Evolutionary conservation across 2,888 invertebrate genomes (phyloP), one percentile per base, ranked within the genome.

Genomic region (Proisotoma minuta): DNA sequence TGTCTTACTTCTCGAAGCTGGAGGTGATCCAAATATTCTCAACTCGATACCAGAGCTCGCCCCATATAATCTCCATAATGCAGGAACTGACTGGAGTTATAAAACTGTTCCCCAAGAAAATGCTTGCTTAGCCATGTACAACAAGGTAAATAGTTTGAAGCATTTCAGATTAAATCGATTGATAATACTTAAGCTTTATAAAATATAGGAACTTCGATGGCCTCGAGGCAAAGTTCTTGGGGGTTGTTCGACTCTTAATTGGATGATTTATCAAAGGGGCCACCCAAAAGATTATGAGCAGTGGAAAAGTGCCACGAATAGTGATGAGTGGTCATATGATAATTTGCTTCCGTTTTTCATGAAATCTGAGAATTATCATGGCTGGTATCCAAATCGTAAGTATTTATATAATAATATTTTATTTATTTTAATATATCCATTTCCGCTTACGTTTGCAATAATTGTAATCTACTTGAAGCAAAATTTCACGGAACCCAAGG

Each of bases 281-380:
- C 68, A 70, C 34, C 61, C 68, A 10, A 28, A 50, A 2, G 65
- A 65, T 18, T 68, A 58, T 29, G 66, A 70, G 20, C 39, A 54
- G 22, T 62, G 62, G 28, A 65, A 63, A 5, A 53, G 63, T 23
- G 48, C 29, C 1, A 65, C 68, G 2, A 66, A 65, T 22, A 65
- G 68, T 61, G 39, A 48, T 3, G 62, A 62, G 27, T 70, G 70
- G 70, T 48, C 48, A 23, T 70, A 66, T 53, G 58, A 68, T 29
- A 61, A 62, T 20, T 40, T 70, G 0, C 49, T 70, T 8, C 65
- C 62, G 15, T 65, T 61, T 58, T 70, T 68, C 50, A 66, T 53
- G 57, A 70, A 68, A 60, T 65, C 66, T 47, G 70, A 70, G 51
- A 59, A 68, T 53, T 70, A 70, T 47, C 60, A 64, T 27, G 70